Evolutionary conservation across 2,888 invertebrate genomes (phyloP).

Genomic region (Rotaria magnacalcarata): DNA sequence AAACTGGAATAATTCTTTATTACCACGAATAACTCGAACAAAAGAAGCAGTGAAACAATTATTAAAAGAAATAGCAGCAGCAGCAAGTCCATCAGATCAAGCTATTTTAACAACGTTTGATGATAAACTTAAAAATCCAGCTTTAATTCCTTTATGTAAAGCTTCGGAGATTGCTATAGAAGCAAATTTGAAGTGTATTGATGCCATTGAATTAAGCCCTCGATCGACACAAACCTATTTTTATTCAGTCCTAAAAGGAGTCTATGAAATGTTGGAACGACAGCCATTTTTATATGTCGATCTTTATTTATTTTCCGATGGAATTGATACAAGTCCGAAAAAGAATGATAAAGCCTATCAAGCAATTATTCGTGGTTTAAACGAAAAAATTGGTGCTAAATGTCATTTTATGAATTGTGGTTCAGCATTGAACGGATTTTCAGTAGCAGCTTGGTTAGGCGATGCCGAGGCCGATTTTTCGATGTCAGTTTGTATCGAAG

Average conservation of each 20-base stretch:
- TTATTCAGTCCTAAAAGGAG: neutral
- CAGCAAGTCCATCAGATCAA: neutral
- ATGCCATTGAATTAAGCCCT: neutral
- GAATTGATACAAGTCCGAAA: conserved; percentile 4
- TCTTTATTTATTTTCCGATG: conserved; percentile 12
- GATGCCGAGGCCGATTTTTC: neutral
- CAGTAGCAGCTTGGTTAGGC: neutral
- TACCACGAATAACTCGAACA: neutral
- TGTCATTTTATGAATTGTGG: conserved; percentile 23
- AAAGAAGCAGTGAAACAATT: conserved; percentile 4
- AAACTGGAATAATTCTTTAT: neutral
- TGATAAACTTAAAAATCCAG: neutral
- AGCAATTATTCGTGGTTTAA: conserved; percentile 18
- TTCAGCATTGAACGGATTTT: neutral
- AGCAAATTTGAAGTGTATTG: neutral
- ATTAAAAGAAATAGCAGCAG: neutral
- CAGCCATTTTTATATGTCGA: conserved; percentile 8
- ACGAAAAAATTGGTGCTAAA: neutral
- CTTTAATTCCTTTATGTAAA: neutral
- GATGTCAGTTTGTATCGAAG: neutral
- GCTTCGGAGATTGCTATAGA: neutral
- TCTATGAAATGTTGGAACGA: neutral
- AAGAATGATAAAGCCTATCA: conserved; percentile 9
- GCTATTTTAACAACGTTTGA: neutral
- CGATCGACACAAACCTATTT: neutral